These are phyloP conservation scores for Megaceryle alcyon DNA, from an alignment of 2,797 vertebrate genomes.

Conservation along the genomic window DNA sequence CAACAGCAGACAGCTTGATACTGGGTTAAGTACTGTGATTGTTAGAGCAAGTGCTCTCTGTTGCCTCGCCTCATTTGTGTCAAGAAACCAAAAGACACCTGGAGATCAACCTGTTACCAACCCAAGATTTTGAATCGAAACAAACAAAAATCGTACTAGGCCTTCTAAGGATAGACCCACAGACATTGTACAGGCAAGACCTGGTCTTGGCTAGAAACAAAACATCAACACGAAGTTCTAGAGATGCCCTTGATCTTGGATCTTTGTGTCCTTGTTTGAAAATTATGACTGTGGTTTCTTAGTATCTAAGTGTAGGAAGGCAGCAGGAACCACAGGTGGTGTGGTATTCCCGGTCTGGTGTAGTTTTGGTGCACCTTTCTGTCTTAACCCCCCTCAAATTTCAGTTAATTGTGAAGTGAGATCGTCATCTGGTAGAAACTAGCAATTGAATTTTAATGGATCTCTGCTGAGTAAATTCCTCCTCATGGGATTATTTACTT, in stretches of 20 bases:
- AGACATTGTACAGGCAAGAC: background rate
- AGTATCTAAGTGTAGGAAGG: background rate
- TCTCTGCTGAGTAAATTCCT: background rate
- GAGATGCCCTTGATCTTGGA: background rate
- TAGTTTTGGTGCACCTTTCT: background rate
- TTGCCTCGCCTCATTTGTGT: background rate
- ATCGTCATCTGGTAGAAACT: background rate
- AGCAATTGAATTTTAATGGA: background rate
- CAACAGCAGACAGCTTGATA: background rate
- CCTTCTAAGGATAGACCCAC: background rate
- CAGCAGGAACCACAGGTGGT: background rate
- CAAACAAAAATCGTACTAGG: background rate
- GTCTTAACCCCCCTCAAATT: background rate
- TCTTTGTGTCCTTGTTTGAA: background rate
- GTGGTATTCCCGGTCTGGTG: accelerated
- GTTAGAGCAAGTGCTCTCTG: background rate
- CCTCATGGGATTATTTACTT: background rate
- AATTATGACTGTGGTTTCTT: background rate
- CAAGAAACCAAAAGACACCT: background rate
- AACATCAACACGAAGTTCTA: background rate
- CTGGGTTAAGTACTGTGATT: background rate
- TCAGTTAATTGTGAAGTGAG: background rate
- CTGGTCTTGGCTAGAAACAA: background rate
- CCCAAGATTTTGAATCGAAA: background rate
- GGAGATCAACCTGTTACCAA: background rate